Percentiles rank a stretch among this genome's conserved stretches.
These are phyloP conservation scores for Caenorhabditis macrosperma DNA, from an alignment of 2,888 invertebrate genomes.

Conservation along the genomic window DNA sequence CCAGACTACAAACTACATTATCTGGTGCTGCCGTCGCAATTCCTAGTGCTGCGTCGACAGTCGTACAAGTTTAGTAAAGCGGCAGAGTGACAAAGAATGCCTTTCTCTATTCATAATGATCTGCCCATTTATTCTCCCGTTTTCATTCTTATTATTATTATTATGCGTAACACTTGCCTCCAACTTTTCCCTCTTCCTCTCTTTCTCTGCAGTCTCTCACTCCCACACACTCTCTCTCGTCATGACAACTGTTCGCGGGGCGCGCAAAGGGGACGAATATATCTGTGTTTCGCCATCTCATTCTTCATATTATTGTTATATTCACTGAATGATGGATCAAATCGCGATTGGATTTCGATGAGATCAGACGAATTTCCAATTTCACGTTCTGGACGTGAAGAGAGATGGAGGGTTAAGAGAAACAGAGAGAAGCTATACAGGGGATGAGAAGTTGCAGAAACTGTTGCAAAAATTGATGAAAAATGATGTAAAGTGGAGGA, in stretches of 20 bases:
- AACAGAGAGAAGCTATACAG: background rate
- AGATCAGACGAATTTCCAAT: background rate
- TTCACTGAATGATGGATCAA: background rate
- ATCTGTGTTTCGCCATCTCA: slow-evolving; percentile 3
- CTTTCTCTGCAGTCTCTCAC: background rate
- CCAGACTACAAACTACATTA: background rate
- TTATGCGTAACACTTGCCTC: background rate
- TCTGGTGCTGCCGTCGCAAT: no score
- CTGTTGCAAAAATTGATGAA: background rate
- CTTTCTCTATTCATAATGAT: background rate
- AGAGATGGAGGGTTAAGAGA: background rate
- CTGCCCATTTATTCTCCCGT: background rate
- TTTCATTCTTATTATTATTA: slow-evolving; percentile 1
- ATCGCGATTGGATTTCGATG: background rate
- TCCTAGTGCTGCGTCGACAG: no score
- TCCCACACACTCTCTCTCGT: background rate
- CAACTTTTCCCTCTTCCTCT: slow-evolving; percentile 3
- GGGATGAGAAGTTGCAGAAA: no score
- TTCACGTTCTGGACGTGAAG: background rate
- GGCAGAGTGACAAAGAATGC: background rate
- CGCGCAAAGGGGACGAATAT: no score
- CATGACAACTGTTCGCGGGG: background rate
- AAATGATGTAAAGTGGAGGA: background rate
- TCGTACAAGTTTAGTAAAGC: background rate
- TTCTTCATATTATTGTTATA: slow-evolving; percentile 1